Conservation (phyloP, 2,888 invertebrate species). For the Sphaeridia pumilis region DNA sequence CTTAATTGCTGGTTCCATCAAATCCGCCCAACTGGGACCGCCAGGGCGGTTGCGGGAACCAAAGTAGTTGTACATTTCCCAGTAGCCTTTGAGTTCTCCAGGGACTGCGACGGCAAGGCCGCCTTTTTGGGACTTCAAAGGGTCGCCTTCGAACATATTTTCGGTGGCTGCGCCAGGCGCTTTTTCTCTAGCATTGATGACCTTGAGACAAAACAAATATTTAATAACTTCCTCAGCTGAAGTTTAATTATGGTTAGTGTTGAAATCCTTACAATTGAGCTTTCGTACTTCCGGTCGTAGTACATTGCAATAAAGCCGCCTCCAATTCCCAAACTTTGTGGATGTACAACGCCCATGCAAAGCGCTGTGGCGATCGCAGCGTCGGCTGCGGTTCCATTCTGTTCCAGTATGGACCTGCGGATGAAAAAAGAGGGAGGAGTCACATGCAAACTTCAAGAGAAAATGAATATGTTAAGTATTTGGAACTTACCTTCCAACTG, state of each 20-base stretch:
- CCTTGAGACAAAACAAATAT: not conserved
- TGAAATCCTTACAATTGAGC: constrained; percentile 50
- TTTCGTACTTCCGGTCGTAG: constrained; percentile 46
- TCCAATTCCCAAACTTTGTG: constrained; percentile 76
- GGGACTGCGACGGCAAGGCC: constrained; percentile 65
- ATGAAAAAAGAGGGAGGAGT: not conserved
- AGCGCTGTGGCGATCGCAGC: constrained; percentile 72
- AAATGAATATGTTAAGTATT: not conserved
- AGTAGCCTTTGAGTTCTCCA: constrained; percentile 74
- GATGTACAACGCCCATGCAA: constrained; percentile 70
- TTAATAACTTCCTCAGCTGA: not conserved
- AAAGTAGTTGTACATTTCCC: constrained; percentile 64
- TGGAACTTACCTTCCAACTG: constrained; percentile 50
- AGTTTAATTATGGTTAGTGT: not conserved
- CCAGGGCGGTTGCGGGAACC: constrained; percentile 51
- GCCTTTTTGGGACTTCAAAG: constrained; percentile 44
- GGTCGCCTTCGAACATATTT: constrained; percentile 54
- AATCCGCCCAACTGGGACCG: constrained; percentile 50
- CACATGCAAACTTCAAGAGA: constrained; percentile 34
- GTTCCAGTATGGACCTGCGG: not conserved
- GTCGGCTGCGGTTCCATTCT: constrained; percentile 56
- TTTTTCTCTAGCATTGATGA: constrained; percentile 53
- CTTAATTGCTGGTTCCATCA: constrained; percentile 41
- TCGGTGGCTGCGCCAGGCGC: constrained; percentile 56
- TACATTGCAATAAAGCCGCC: constrained; percentile 65